These are phyloP conservation scores for Lomographa bimaculata DNA, from an alignment of 2,888 invertebrate genomes.

Conservation along the genomic window DNA sequence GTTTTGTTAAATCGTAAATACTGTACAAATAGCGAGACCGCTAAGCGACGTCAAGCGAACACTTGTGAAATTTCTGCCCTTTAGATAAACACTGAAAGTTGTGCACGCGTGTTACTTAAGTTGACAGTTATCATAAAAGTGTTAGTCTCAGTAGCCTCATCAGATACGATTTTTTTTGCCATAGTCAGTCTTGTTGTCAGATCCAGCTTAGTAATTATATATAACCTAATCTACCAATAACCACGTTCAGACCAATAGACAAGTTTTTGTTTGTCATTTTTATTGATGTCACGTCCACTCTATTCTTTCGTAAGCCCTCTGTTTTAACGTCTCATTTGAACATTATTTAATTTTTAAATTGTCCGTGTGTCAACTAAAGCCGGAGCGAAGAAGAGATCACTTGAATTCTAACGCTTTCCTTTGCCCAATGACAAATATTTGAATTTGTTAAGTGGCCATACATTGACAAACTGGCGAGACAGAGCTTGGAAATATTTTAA, in stretches of 20 bases:
- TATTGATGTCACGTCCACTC: slow-evolving; percentile 39
- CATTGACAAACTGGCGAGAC: slow-evolving; percentile 75
- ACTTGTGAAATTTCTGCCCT: slow-evolving; percentile 67
- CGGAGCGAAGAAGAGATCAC: slow-evolving; percentile 73
- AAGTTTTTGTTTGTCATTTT: neutral
- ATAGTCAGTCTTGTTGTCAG: no score
- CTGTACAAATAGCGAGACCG: slow-evolving; percentile 73
- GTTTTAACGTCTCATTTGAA: slow-evolving; percentile 75
- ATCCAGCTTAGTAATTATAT: no score
- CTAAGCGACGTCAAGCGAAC: slow-evolving; percentile 34
- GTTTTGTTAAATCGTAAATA: slow-evolving; percentile 84
- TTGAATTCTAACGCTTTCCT: slow-evolving; percentile 84
- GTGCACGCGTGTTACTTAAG: slow-evolving; percentile 16
- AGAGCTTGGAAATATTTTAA: slow-evolving; percentile 71
- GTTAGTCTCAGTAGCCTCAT: no score
- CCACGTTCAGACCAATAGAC: no score
- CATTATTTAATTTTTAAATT: slow-evolving; percentile 79
- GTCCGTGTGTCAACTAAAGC: slow-evolving; percentile 76
- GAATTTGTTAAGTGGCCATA: slow-evolving; percentile 81
- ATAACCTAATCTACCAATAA: no score
- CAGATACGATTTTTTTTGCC: no score
- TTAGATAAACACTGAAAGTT: slow-evolving; percentile 53
- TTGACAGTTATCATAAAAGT: no score
- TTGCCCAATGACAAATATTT: slow-evolving; percentile 81
- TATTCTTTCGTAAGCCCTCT: slow-evolving; percentile 54